Conservation (phyloP, 2,888 invertebrate species). For the Hydrotaea diabolus region DNA sequence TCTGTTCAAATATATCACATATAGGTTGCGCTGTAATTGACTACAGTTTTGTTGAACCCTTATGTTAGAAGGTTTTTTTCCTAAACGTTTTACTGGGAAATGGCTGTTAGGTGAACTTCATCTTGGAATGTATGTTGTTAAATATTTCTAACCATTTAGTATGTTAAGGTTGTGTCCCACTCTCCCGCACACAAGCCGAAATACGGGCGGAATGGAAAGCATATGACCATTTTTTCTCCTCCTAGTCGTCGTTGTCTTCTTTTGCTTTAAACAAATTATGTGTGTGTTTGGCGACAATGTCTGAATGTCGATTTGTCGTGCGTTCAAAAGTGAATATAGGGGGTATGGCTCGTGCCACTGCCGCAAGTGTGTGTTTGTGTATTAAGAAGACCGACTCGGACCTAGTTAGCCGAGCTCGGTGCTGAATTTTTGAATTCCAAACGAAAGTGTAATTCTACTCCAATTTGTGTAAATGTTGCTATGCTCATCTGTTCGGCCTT, state of each 20-base stretch:
- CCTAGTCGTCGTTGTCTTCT: not conserved
- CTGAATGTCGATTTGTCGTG: not conserved
- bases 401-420: not conserved
- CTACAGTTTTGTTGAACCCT: too few species aligned
- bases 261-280: conserved; percentile 2
- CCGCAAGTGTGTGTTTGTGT: not conserved
- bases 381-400: conserved; percentile 7
- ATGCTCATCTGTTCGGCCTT: not conserved
- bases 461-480: not conserved
- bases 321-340: not conserved
- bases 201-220: conserved; percentile 7
- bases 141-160: conserved; percentile 12
- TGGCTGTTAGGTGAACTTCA: not conserved
- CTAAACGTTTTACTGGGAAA: not conserved
- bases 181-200: not conserved
- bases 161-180: conserved; percentile 27
- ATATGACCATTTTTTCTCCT: not conserved
- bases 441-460: conserved; percentile 38
- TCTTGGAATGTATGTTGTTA: not conserved
- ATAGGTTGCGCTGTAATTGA: too few species aligned
- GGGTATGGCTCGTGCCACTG: conserved; percentile 30
- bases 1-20: too few species aligned
- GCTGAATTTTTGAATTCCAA: conserved; percentile 4
- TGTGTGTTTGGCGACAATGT: not conserved
- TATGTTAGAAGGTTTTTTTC: not conserved